Evolutionary conservation across 2,113 vertebrate species (phyloP), one percentile per base, ranked within the genome.

Genomic region (Gopherus flavomarginatus): DNA sequence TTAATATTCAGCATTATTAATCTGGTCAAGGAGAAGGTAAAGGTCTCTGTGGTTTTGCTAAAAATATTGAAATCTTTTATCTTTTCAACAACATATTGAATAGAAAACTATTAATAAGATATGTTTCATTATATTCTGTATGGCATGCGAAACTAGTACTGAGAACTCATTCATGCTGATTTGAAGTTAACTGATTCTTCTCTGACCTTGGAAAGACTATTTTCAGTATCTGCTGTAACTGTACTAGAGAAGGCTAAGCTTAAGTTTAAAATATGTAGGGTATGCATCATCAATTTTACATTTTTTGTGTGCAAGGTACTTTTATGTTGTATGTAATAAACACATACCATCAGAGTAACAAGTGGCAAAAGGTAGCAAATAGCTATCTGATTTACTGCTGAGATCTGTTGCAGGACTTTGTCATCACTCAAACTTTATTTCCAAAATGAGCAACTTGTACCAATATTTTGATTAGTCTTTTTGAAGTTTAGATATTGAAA

Each of bases 81-180:
- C n/a, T 72, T 38, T 35, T 72, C 65, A 44, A 38, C 21, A 44
- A 44, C 24, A 21, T 72, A 72, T 42, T 38, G 19, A 42, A 24
- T 77, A 77, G 24, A 77, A 7, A 72, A 72, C 17, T 72, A 72
- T 11, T 72, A 38, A 8, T 38, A 72, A 72, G 22, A 11, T 42
- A 44, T 77, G n/a, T 22, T 12, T 26, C 21, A 44, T 72, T 72
- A n/a, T 31, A 72, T 42, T 75, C 11, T 77, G 21, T n/a, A 42
- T 26, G 38, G 19, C 26, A 26, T 21, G 44, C n/a, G 44, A 77
- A 42, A 77, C 38, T 19, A 35, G 14, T 11, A 11, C 22, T 1
- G 2, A 16, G 1, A 47, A 1, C 38, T 59, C 44, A 38, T 3
- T 31, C 2, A 27, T n/a, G 6, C 12, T 44, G 8, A 2, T 26